Evolutionary conservation across 92 coral and sea anemone genomes (phyloP).

Genomic region (Heteractis magnifica): DNA sequence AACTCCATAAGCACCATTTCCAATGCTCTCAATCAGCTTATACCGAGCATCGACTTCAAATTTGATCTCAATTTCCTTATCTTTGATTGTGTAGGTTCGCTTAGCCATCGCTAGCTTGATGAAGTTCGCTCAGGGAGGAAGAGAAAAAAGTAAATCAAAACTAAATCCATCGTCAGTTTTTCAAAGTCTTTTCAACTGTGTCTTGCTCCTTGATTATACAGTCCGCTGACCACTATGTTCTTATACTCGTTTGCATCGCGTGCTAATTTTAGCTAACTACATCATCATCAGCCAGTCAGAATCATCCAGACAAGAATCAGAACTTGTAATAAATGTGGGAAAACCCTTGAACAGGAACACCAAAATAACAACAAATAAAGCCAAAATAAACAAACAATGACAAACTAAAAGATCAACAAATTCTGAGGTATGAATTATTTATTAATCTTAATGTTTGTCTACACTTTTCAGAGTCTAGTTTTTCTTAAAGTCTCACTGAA

Average conservation of each 20-base stretch:
- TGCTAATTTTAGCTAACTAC: slow-evolving; percentile 77
- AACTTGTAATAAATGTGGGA: slow-evolving; percentile 11
- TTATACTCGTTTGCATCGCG: slow-evolving; percentile 33
- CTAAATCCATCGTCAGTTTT: slow-evolving; percentile 29
- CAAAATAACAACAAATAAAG: background rate
- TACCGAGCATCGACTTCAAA: slow-evolving; percentile 88
- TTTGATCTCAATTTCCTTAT: slow-evolving; percentile 90
- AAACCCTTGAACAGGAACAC: slow-evolving; percentile 26
- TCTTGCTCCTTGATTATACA: slow-evolving; percentile 12
- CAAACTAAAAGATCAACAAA: background rate
- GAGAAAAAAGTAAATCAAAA: background rate
- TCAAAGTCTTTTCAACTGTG: slow-evolving; percentile 4
- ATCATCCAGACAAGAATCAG: background rate
- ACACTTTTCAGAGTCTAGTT: too few relatives aligned
- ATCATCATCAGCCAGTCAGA: slow-evolving; percentile 62
- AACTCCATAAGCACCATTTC: slow-evolving; percentile 97
- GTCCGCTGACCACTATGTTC: slow-evolving; percentile 40
- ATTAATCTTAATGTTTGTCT: too few relatives aligned
- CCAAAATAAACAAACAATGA: background rate
- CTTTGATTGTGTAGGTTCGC: slow-evolving; percentile 88
- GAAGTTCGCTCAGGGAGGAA: slow-evolving; percentile 3
- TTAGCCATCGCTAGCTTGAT: slow-evolving; percentile 66
- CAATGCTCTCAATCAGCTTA: slow-evolving; percentile 90
- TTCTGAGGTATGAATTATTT: background rate
- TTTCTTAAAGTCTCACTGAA: too few relatives aligned